Conservation (phyloP, 1,140 invertebrate species). For the Vanessa tameamea region DNA sequence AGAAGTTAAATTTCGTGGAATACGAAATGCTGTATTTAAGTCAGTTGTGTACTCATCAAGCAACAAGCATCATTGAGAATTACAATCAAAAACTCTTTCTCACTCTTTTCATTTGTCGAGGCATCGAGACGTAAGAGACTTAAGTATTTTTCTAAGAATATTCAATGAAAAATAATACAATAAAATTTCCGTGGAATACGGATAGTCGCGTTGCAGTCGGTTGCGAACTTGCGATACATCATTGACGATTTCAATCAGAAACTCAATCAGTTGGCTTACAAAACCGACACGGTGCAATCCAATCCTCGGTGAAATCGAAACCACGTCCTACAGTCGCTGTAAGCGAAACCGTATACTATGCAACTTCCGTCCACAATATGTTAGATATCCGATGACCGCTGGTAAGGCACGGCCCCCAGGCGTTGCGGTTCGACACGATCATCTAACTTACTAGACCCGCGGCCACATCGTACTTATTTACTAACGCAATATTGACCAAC, state of each 20-base stretch:
- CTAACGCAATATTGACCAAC: neutral
- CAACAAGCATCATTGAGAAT: slow-evolving; percentile 43
- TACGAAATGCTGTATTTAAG: slow-evolving; percentile 8
- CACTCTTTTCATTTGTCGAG: too few species aligned
- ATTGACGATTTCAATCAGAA: slow-evolving; percentile 65
- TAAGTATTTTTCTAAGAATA: too few species aligned
- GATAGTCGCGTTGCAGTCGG: slow-evolving; percentile 5
- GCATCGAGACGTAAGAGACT: too few species aligned
- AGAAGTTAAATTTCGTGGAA: neutral
- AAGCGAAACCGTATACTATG: slow-evolving; percentile 76
- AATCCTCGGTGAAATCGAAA: slow-evolving; percentile 70
- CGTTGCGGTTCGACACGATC: slow-evolving; percentile 60
- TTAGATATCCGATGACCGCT: slow-evolving; percentile 70
- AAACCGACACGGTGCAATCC: slow-evolving; percentile 65
- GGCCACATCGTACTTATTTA: slow-evolving; percentile 29
- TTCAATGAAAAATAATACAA: too few species aligned
- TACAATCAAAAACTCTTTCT: slow-evolving; percentile 63
- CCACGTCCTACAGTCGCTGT: slow-evolving; percentile 61
- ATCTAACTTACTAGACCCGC: slow-evolving; percentile 48
- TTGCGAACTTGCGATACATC: slow-evolving; percentile 39
- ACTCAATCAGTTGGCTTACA: slow-evolving; percentile 70
- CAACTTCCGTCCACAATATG: slow-evolving; percentile 74
- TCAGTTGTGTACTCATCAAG: slow-evolving; percentile 29
- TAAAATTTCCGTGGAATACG: neutral
- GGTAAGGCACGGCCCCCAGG: slow-evolving; percentile 49